Conservation (phyloP, 1,140 invertebrate genomes). For the Drosophila auraria region DNA sequence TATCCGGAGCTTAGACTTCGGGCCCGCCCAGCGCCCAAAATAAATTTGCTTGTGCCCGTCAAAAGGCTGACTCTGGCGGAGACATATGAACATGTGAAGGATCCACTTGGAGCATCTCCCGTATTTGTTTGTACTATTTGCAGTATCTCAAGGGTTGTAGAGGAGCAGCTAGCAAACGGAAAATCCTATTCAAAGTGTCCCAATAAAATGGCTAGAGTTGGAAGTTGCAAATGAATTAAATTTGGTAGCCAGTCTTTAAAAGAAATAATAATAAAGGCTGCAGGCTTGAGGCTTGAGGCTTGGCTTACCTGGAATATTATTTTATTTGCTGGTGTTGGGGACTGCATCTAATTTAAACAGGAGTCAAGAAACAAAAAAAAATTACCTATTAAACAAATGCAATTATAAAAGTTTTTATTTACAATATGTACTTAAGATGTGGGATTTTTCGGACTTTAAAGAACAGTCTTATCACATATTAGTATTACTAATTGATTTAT, state of each 20-base stretch:
- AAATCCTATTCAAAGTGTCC: not conserved
- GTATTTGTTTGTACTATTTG: constrained; percentile 12
- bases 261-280: not conserved
- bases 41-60: constrained; percentile 53
- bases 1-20: constrained; percentile 27
- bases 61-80: constrained; percentile 50
- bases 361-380: not conserved
- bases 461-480: too few relatives aligned
- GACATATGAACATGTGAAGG: constrained; percentile 37
- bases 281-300: too few relatives aligned
- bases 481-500: too few relatives aligned
- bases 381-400: not conserved
- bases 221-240: constrained; percentile 13
- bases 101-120: constrained; percentile 17
- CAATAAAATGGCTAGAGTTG: constrained; percentile 1
- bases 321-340: not conserved
- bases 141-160: not conserved
- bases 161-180: not conserved
- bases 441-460: too few relatives aligned
- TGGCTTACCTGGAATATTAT: not conserved
- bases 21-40: constrained; percentile 2
- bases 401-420: not conserved
- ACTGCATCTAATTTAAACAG: not conserved
- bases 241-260: not conserved
- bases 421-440: not conserved